Evolutionary conservation across 2,888 invertebrate species (phyloP), one percentile per base, ranked within the genome.

Genomic region (Pyrocoelia pectoralis): DNA sequence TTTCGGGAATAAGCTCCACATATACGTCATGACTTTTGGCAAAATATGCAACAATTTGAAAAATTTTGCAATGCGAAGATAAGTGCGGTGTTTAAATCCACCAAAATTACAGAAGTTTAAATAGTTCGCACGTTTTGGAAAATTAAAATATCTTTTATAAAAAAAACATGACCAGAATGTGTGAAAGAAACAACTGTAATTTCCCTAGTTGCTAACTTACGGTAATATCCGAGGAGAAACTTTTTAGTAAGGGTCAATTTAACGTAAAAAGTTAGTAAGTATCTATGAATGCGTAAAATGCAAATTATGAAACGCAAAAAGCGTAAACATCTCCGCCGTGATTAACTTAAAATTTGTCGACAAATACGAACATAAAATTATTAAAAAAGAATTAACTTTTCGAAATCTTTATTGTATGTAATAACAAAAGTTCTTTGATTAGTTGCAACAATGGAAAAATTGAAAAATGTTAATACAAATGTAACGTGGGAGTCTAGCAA

Each of bases 211-310:
- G 18, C 8, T 8, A 46, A 38, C 40, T 52, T 29, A 58, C 58
- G 40, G 58, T 58, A 52, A 52, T 58, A 13, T 52, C 18, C 49
- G 40, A 57, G 41, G 58, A 58, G 58, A 58, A 58, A 58, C 52
- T 50, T 10, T 33, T n/a, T 8, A 18, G 24, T 14, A 29, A 51
- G 51, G 58, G 41, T 43, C 43, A 43, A 58, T 52, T 58, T 52
- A 58, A 58, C 57, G 40, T 41, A 41, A 57, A 57, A 57, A 43
- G 41, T 24, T n/a, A n/a, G n/a, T n/a, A n/a, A 51, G 51, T 51
- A 56, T 18, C 40, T 28, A 57, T 18, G 24, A 52, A 19, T 17
- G 58, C 58, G 52, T 52, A 28, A 58, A 58, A 58, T 58, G 51
- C 43, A 58, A 57, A 57, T 57, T 57, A 57, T 18, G 12, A 33